Evolutionary conservation across 1,140 invertebrate species (phyloP).

Genomic region (Tenebrio molitor): DNA sequence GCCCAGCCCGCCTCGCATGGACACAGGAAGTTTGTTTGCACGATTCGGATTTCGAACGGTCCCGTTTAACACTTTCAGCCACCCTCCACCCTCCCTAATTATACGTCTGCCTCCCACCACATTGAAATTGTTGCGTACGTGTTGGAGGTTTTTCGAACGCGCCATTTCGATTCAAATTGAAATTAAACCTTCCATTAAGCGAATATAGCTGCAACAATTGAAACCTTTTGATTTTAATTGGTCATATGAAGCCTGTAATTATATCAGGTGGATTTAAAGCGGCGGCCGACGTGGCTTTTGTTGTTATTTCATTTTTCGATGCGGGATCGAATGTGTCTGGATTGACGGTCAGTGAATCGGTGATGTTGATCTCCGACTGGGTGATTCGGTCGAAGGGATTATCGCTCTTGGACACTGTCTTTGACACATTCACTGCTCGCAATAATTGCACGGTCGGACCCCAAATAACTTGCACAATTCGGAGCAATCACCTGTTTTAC

Average conservation of each 20-base stretch:
- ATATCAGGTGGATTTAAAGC: conserved; percentile 20
- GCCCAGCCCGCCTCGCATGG: not conserved
- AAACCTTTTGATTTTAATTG: conserved; percentile 44
- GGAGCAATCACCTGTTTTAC: conserved; percentile 52
- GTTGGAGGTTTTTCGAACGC: not conserved
- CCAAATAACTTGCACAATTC: conserved; percentile 48
- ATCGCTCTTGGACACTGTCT: conserved; percentile 43
- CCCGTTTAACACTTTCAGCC: conserved; percentile 15
- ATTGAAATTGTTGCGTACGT: no score
- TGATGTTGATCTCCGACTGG: not conserved
- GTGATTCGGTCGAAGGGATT: conserved; percentile 45
- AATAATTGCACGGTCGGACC: conserved; percentile 47
- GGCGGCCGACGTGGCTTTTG: not conserved
- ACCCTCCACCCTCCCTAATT: not conserved
- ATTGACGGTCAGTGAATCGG: no score
- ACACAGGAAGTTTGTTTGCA: conserved; percentile 37
- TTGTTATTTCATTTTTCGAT: not conserved
- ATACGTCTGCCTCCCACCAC: conserved; percentile 17
- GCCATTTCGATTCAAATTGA: conserved; percentile 10
- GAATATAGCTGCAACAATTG: conserved; percentile 26
- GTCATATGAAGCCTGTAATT: conserved; percentile 40
- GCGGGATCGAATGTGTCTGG: not conserved
- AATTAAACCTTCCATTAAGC: conserved; percentile 29
- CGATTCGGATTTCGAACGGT: conserved; percentile 20
- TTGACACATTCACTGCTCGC: conserved; percentile 50